phyloP scores from a whole-genome alignment of 2,797 vertebrate species.

The Myripristis murdjan region DNA sequence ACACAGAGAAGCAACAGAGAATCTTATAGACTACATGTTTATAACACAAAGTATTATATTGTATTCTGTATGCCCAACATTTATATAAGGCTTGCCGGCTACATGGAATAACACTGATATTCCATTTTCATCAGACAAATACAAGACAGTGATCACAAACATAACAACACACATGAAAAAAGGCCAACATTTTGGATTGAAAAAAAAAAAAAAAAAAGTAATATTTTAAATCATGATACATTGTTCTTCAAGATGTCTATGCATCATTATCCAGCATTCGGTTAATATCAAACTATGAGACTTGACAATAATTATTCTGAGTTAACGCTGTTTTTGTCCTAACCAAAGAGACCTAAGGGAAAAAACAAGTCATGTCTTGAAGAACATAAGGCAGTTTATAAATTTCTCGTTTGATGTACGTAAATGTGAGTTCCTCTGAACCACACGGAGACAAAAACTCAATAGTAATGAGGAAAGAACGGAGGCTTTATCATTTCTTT shows the following conservation, averaged over 20 bases:
- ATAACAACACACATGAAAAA: slow-evolving; percentile 31
- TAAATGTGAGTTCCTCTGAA: slow-evolving; percentile 18
- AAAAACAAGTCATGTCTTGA: slow-evolving; percentile 3
- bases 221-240: slow-evolving; percentile 26
- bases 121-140: slow-evolving; percentile 23
- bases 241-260: slow-evolving; percentile 32
- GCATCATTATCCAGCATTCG: slow-evolving; percentile 64
- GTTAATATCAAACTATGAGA: slow-evolving; percentile 36
- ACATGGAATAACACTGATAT: slow-evolving; percentile 38
- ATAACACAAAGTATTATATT: slow-evolving; percentile 37
- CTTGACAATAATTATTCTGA: slow-evolving; percentile 16
- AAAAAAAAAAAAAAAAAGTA: slow-evolving; percentile 16
- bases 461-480: neutral
- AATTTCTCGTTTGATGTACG: slow-evolving; percentile 9
- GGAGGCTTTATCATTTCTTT: neutral
- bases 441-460: neutral
- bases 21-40: slow-evolving; percentile 16
- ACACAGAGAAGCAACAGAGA: slow-evolving; percentile 20
- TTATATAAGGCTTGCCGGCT: slow-evolving; percentile 30
- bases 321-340: neutral
- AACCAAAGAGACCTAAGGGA: slow-evolving; percentile 15
- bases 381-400: slow-evolving; percentile 15
- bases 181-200: slow-evolving; percentile 32
- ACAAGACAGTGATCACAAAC: slow-evolving; percentile 43
- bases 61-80: slow-evolving; percentile 48